Conservation (phyloP, 2,113 vertebrate species). For the Zapus hudsonius region DNA sequence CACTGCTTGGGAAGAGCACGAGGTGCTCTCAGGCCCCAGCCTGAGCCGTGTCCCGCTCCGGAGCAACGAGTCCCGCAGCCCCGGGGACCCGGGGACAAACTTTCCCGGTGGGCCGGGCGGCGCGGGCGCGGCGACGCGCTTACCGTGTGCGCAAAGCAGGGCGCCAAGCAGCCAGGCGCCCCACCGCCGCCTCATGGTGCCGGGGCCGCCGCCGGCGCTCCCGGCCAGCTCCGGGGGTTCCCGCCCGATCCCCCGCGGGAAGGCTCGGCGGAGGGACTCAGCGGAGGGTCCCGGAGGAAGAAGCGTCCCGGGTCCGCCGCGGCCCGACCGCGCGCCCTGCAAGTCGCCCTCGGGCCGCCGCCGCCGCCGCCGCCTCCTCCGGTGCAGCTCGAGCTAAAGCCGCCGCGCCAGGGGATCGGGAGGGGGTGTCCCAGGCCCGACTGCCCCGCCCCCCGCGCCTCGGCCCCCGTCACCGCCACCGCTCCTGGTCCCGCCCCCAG, state of each 20-base stretch:
- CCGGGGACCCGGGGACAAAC: slow-evolving; percentile 47
- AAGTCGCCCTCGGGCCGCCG: slow-evolving; percentile 54
- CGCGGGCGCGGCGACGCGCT: slow-evolving; percentile 70
- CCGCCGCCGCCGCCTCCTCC: slow-evolving; percentile 19
- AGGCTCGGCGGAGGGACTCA: not conserved
- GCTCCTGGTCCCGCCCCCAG: slow-evolving; percentile 34
- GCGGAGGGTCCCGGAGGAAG: not conserved
- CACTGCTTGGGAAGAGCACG: not conserved
- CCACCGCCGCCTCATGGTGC: slow-evolving; percentile 83
- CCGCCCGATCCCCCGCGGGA: slow-evolving; percentile 51
- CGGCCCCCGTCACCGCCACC: slow-evolving; percentile 49
- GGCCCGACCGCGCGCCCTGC: not conserved
- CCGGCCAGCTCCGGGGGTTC: slow-evolving; percentile 49
- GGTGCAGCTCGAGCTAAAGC: slow-evolving; percentile 64
- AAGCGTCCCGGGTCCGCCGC: slow-evolving; percentile 22
- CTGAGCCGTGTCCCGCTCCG: not conserved
- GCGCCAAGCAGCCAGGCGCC: slow-evolving; percentile 81
- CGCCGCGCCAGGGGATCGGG: slow-evolving; percentile 72
- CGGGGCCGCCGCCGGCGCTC: slow-evolving; percentile 66
- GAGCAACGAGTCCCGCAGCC: not conserved
- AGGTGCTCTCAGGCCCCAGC: slow-evolving; percentile 49
- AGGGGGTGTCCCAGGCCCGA: slow-evolving; percentile 78
- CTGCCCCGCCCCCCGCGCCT: slow-evolving; percentile 78
- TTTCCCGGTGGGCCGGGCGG: slow-evolving; percentile 53
- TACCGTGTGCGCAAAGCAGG: slow-evolving; percentile 83